Evolutionary conservation across 2,113 vertebrate genomes (phyloP).

Genomic region (Hiodon alosoides): DNA sequence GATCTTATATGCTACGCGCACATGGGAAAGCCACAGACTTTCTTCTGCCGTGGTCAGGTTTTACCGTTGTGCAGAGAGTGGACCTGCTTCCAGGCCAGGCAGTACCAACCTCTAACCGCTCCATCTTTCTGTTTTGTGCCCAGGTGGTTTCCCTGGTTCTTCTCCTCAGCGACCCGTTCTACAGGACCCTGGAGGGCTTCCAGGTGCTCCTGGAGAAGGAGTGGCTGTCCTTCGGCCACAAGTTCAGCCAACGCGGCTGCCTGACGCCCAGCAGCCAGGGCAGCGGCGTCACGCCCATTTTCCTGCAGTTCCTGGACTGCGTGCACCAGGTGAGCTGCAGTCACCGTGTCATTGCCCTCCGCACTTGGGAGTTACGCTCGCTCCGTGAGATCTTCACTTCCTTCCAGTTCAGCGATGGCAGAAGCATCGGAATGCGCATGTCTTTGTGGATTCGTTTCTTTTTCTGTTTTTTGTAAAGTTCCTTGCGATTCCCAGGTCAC

Average conservation of each 20-base stretch:
- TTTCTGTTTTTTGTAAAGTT: not conserved
- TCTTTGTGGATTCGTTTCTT: not conserved
- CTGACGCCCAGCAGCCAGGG: slow-evolving; percentile 84
- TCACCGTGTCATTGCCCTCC: not conserved
- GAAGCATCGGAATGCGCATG: not conserved
- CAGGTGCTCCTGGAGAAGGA: slow-evolving; percentile 93
- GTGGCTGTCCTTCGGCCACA: slow-evolving; percentile 96
- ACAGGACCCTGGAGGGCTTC: slow-evolving; percentile 93
- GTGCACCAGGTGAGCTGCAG: slow-evolving; percentile 83
- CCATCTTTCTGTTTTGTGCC: not conserved
- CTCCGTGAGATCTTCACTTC: not conserved
- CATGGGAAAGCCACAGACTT: too few relatives aligned
- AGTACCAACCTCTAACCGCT: too few relatives aligned
- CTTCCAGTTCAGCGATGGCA: not conserved
- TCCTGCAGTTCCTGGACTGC: slow-evolving; percentile 94
- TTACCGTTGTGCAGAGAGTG: too few relatives aligned
- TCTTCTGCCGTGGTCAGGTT: too few relatives aligned
- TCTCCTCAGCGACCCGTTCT: slow-evolving; percentile 92
- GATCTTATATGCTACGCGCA: too few relatives aligned
- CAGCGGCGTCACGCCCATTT: slow-evolving; percentile 85
- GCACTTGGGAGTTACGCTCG: not conserved
- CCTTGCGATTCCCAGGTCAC: not conserved
- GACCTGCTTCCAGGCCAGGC: too few relatives aligned
- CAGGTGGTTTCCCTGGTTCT: slow-evolving; percentile 91
- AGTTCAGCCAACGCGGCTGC: slow-evolving; percentile 89